Evolutionary conservation across 2,888 invertebrate species (phyloP).

Genomic region (Spodoptera littoralis): DNA sequence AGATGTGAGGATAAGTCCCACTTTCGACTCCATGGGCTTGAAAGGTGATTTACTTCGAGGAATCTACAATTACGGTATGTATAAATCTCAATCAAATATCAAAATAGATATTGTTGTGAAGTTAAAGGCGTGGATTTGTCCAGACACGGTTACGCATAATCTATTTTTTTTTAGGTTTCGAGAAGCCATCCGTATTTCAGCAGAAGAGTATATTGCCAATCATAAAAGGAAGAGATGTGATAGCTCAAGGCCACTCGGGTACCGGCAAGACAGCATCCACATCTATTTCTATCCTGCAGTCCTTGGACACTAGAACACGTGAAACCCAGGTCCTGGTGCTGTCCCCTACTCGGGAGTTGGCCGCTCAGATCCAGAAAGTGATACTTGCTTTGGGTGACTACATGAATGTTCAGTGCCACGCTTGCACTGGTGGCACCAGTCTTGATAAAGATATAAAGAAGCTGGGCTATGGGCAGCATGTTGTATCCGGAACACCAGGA

Average conservation of each 20-base stretch:
- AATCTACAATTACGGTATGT: slow-evolving; percentile 98
- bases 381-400: slow-evolving; percentile 98
- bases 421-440: slow-evolving; percentile 99
- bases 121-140: slow-evolving; percentile 7
- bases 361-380: slow-evolving; percentile 99
- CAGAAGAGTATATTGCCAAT: slow-evolving; percentile 98
- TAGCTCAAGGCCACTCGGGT: slow-evolving; percentile 99
- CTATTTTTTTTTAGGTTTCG: slow-evolving; percentile 92
- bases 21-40: slow-evolving; percentile 98
- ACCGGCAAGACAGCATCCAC: slow-evolving; percentile 99
- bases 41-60: slow-evolving; percentile 98
- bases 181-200: slow-evolving; percentile 99
- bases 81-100: background rate
- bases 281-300: slow-evolving; percentile 98
- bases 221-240: slow-evolving; percentile 98
- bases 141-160: slow-evolving; percentile 21
- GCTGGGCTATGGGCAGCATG: slow-evolving; percentile 99
- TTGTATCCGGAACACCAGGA: slow-evolving; percentile 99
- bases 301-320: slow-evolving; percentile 96
- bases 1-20: slow-evolving; percentile 99
- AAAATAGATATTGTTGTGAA: slow-evolving; percentile 1
- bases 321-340: slow-evolving; percentile 98
- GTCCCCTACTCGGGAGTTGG: slow-evolving; percentile 99
- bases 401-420: slow-evolving; percentile 99
- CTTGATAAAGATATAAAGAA: slow-evolving; percentile 99